These are phyloP conservation scores for Spodoptera litura DNA, from an alignment of 1,140 invertebrate species.

Conservation along the genomic window DNA sequence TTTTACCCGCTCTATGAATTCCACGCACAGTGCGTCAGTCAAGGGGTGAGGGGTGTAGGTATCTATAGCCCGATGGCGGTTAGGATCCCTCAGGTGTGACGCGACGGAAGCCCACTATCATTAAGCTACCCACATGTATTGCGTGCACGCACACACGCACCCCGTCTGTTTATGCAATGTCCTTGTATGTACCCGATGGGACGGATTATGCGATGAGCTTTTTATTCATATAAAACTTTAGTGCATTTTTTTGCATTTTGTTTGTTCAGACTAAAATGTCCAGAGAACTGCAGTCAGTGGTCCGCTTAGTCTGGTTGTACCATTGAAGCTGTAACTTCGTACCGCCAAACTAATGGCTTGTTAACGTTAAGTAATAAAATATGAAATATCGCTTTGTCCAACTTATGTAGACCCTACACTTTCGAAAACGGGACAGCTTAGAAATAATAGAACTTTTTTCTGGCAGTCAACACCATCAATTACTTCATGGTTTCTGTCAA, in stretches of 20 bases:
- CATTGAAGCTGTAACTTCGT: no score
- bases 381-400: no score
- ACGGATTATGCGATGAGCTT: slow-evolving; percentile 68
- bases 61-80: slow-evolving; percentile 82
- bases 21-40: slow-evolving; percentile 72
- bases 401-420: no score
- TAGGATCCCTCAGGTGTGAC: slow-evolving; percentile 83
- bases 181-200: slow-evolving; percentile 64
- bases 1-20: slow-evolving; percentile 62
- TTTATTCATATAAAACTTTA: slow-evolving; percentile 31
- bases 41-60: slow-evolving; percentile 80
- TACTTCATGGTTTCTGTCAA: no score
- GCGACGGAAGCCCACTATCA: slow-evolving; percentile 83
- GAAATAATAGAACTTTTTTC: no score
- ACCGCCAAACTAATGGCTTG: no score
- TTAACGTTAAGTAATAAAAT: no score
- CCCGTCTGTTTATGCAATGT: slow-evolving; percentile 61
- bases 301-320: no score
- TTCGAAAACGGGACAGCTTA: no score
- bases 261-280: no score
- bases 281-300: no score
- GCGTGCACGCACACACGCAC: slow-evolving; percentile 70
- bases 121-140: slow-evolving; percentile 82
- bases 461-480: no score
- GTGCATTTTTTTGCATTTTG: neutral